A percentile compares a stretch with the other conserved stretches of the same genome.
Evolutionary conservation across 2,797 vertebrate genomes (phyloP).

Genomic region (Diceros bicornis): DNA sequence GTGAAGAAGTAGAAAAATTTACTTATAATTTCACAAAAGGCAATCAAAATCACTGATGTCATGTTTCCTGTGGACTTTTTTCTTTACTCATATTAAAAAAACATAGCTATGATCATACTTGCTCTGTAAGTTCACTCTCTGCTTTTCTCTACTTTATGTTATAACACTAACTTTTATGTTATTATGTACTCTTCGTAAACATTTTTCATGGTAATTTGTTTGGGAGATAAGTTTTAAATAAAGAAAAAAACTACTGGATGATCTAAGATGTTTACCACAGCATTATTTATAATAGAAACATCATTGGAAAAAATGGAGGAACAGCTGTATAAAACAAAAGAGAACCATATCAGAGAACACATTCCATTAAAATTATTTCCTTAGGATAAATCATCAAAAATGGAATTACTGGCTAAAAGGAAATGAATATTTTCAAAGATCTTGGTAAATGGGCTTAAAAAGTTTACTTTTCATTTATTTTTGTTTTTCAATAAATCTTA

Average conservation of each 20-base stretch:
- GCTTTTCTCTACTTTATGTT: neutral
- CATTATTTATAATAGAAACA: neutral
- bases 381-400: neutral
- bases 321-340: neutral
- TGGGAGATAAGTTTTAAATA: neutral
- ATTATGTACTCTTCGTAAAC: neutral
- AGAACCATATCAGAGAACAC: neutral
- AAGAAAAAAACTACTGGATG: neutral
- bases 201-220: neutral
- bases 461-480: neutral
- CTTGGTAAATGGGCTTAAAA: neutral
- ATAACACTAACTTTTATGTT: neutral
- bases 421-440: conserved; percentile 21
- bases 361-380: neutral
- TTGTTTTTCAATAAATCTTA: conserved; percentile 12
- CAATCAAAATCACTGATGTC: neutral
- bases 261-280: neutral
- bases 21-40: neutral
- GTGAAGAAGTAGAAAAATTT: neutral
- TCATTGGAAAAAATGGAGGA: neutral
- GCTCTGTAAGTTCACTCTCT: neutral
- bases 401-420: neutral
- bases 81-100: neutral
- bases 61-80: neutral
- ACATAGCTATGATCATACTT: neutral